These are phyloP conservation scores for Gallinago media DNA, from an alignment of 2,113 vertebrate species.

Conservation along the genomic window DNA sequence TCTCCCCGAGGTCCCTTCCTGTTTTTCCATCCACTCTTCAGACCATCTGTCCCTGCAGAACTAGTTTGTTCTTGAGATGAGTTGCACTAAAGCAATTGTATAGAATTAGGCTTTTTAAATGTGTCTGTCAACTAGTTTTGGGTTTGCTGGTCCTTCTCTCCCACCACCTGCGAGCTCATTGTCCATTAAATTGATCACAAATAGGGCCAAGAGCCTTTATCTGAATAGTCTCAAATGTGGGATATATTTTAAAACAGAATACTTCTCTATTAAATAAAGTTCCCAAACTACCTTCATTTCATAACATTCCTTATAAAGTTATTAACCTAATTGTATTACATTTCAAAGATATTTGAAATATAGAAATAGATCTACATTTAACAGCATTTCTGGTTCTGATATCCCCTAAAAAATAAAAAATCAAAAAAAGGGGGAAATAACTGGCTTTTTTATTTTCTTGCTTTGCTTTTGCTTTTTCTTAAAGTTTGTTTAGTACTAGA, in stretches of 20 bases:
- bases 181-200: neutral
- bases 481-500: neutral
- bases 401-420: neutral
- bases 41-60: constrained; percentile 32
- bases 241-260: neutral
- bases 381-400: neutral
- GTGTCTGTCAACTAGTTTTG: neutral
- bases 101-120: neutral
- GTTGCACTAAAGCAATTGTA: neutral
- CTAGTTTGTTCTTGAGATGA: neutral
- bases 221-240: neutral
- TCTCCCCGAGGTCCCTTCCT: constrained; percentile 23
- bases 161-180: neutral
- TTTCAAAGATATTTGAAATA: neutral
- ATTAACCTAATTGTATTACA: neutral
- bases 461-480: neutral
- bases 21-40: constrained; percentile 52
- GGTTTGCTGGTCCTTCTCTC: neutral
- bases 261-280: neutral
- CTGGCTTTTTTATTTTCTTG: neutral
- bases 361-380: neutral
- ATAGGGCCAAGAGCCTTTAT: neutral
- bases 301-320: neutral
- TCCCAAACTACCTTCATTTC: neutral
- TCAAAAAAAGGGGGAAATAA: neutral